Evolutionary conservation across 2,113 vertebrate species (phyloP).

Genomic region (Mola mola): DNA sequence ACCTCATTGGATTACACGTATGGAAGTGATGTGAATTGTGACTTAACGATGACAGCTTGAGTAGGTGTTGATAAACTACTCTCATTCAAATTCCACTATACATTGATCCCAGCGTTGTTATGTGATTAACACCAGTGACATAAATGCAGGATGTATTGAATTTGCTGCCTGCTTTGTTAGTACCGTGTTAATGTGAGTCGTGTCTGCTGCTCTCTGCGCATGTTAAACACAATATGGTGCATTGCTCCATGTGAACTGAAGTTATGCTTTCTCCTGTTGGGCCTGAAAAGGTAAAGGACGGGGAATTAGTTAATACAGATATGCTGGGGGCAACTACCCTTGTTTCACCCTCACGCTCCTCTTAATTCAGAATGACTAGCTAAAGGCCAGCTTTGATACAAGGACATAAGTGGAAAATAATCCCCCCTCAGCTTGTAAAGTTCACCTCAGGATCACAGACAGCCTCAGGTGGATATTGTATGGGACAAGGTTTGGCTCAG

Average conservation of each 20-base stretch:
- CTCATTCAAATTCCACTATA: conserved; percentile 37
- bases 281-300: conserved; percentile 31
- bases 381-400: conserved; percentile 75
- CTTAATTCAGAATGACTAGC: conserved; percentile 72
- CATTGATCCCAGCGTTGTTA: conserved; percentile 1
- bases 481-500: conserved; percentile 47
- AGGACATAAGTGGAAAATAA: conserved; percentile 75
- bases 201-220: conserved; percentile 24
- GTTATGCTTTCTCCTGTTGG: conserved; percentile 24
- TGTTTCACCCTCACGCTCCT: conserved; percentile 72
- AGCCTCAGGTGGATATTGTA: conserved; percentile 77
- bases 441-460: conserved; percentile 73
- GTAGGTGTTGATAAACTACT: conserved; percentile 48
- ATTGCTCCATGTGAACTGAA: conserved; percentile 7
- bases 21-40: conserved; percentile 60
- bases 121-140: neutral
- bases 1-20: conserved; percentile 58
- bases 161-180: conserved; percentile 24
- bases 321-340: conserved; percentile 55
- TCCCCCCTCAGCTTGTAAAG: conserved; percentile 76
- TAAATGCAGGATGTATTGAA: conserved; percentile 25
- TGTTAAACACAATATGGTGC: conserved; percentile 23
- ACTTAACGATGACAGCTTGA: conserved; percentile 43
- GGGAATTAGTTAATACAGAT: conserved; percentile 13
- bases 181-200: conserved; percentile 31